Evolutionary conservation across 2,888 invertebrate genomes (phyloP).

Genomic region (Candidula unifasciata): DNA sequence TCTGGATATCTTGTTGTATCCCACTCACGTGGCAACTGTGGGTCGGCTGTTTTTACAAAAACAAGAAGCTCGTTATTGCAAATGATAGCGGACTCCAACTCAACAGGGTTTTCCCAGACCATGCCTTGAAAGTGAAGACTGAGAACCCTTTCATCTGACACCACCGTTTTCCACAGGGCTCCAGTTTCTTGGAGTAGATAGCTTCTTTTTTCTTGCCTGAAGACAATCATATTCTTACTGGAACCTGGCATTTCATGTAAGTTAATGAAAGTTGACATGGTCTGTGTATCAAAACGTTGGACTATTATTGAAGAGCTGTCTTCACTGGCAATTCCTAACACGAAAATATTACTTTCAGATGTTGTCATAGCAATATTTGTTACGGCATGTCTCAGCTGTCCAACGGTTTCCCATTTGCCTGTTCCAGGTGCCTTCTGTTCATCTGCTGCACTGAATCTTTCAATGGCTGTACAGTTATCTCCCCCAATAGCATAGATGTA

Average conservation of each 20-base stretch:
- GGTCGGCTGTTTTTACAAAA: neutral
- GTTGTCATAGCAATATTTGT: slow-evolving; percentile 11
- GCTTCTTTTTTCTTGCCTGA: neutral
- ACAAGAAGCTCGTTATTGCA: slow-evolving; percentile 30
- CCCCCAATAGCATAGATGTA: slow-evolving; percentile 39
- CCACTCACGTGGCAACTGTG: slow-evolving; percentile 14
- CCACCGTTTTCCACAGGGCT: slow-evolving; percentile 23
- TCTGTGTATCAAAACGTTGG: slow-evolving; percentile 31
- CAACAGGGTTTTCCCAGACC: slow-evolving; percentile 14
- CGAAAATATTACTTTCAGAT: neutral
- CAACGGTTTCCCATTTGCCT: slow-evolving; percentile 29
- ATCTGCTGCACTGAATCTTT: slow-evolving; percentile 19
- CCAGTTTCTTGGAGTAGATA: slow-evolving; percentile 34
- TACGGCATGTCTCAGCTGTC: neutral
- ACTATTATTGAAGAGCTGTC: neutral
- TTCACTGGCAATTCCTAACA: slow-evolving; percentile 20
- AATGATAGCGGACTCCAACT: neutral
- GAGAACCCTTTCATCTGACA: neutral
- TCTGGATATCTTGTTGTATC: neutral
- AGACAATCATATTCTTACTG: slow-evolving; percentile 13
- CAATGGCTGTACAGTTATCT: slow-evolving; percentile 10
- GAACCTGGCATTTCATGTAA: slow-evolving; percentile 1
- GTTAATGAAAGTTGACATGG: neutral
- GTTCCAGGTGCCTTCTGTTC: neutral
- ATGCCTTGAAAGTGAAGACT: neutral